phyloP scores from a whole-genome alignment of 2,797 vertebrate genomes.

The Halcyon chelicuti region DNA sequence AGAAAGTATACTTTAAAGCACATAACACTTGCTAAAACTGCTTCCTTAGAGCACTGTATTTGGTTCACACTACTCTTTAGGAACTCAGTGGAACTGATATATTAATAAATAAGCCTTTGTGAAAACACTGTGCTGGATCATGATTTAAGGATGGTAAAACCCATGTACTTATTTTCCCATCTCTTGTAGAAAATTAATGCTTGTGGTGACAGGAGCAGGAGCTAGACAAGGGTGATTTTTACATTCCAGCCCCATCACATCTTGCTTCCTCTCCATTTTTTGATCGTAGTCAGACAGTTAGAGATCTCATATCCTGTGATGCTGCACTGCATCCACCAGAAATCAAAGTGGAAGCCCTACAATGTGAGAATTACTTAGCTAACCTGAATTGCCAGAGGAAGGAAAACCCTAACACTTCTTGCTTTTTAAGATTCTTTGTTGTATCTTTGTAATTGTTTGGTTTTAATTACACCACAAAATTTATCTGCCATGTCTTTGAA shows the following conservation, averaged over 20 bases:
- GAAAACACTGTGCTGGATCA: neutral
- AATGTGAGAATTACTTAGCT: neutral
- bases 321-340: neutral
- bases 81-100: neutral
- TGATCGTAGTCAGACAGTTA: neutral
- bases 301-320: neutral
- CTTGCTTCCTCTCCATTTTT: neutral
- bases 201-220: neutral
- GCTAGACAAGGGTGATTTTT: neutral
- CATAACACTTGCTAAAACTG: neutral
- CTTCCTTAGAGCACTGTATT: neutral
- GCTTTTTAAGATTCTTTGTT: neutral
- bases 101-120: neutral
- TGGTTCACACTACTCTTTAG: neutral
- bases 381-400: neutral
- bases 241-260: neutral
- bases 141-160: neutral
- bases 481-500: neutral
- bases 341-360: neutral
- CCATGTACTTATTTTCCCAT: neutral
- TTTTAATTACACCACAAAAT: neutral
- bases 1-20: neutral
- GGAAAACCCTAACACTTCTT: neutral
- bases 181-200: neutral
- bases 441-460: slow-evolving; percentile 24